Evolutionary conservation across 2,888 invertebrate species (phyloP).

Genomic region (Portevinia maculata): DNA sequence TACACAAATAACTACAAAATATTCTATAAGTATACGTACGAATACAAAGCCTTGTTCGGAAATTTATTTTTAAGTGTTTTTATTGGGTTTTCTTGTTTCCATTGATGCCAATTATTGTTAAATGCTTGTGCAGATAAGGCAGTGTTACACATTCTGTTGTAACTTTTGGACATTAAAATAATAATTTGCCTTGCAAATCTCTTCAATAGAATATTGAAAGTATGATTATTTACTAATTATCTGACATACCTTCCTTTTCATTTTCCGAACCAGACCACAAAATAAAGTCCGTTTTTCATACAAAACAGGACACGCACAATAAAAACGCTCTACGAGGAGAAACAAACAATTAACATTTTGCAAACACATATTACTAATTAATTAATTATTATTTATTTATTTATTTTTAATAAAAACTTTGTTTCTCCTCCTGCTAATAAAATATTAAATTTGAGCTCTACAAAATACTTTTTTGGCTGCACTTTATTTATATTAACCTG

Average conservation of each 20-base stretch:
- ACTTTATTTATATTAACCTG: conserved; percentile 46
- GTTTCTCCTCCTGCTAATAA: conserved; percentile 63
- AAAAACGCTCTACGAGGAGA: conserved; percentile 62
- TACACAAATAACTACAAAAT: conserved; percentile 53
- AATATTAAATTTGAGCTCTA: conserved; percentile 68
- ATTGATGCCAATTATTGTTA: conserved; percentile 44
- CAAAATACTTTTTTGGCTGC: conserved; percentile 70
- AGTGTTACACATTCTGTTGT: conserved; percentile 30
- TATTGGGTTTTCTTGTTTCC: conserved; percentile 23
- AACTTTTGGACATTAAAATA: conserved; percentile 17
- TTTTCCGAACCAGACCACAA: conserved; percentile 56
- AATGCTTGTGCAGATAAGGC: conserved; percentile 64
- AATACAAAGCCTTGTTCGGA: conserved; percentile 56
- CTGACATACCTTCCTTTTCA: background rate
- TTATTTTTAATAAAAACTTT: conserved; percentile 34
- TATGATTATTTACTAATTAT: background rate
- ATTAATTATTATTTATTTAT: conserved; percentile 8
- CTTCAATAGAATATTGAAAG: conserved; percentile 5
- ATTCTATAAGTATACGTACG: background rate
- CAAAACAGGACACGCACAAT: conserved; percentile 39
- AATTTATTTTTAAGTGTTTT: conserved; percentile 25
- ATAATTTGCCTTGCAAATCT: conserved; percentile 16
- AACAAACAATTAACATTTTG: conserved; percentile 52
- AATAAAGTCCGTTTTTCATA: conserved; percentile 54
- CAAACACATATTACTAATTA: conserved; percentile 10